Base-by-base conservation (phyloP, 2,888 invertebrate species). In the Timema podura region DNA sequence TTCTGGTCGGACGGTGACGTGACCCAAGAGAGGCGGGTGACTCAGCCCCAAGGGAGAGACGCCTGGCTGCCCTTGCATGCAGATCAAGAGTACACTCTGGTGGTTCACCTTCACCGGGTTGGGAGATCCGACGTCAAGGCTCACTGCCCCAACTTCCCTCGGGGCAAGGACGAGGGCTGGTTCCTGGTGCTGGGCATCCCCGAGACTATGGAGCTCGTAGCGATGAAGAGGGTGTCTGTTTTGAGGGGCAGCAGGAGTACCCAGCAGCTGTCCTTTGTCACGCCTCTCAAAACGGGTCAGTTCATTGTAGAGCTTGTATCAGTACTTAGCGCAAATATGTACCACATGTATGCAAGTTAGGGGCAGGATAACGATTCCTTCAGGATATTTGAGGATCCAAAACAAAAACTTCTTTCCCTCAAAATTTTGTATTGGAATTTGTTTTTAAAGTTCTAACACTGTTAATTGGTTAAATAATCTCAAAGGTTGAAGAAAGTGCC, bases 101-200 rank as follows among this genome's bases (percentile, higher is more conserved):
- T 85, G 13, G 81, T 92, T 11, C 75, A 68, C 3, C 68, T 77
- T 66, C 68, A 73, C 47, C 61, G 75, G 45, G 15, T 72, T 48
- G 73, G 74, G 67, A 67, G 73, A 9, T 71, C 84, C 84, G 86
- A 83, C 77, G 86, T 86, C 47, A 83, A 83, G 76, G 92, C 91
- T n/a, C 83, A 90, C 73, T 90, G 94, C 72, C 92, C 94, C 0
- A 88, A 89, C 73, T 98, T 95, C 84, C 90, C 95, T 2, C 96
- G 97, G 80, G 89, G 91, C 51, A 98, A 98, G 83, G 94, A 93
- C 78, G 98, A 98, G 80, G 94, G 96, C 70, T 99, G 98, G 98
- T 91, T 98, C 81, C 79, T 96, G 2, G 86, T 95, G 0, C 83
- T 98, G 9, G 97, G 96, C 3, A 87, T 88, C 45, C 81, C 88